Evolutionary conservation across 1,140 invertebrate species (phyloP), one percentile per base, ranked within the genome.

Genomic region (Magallana gigas): DNA sequence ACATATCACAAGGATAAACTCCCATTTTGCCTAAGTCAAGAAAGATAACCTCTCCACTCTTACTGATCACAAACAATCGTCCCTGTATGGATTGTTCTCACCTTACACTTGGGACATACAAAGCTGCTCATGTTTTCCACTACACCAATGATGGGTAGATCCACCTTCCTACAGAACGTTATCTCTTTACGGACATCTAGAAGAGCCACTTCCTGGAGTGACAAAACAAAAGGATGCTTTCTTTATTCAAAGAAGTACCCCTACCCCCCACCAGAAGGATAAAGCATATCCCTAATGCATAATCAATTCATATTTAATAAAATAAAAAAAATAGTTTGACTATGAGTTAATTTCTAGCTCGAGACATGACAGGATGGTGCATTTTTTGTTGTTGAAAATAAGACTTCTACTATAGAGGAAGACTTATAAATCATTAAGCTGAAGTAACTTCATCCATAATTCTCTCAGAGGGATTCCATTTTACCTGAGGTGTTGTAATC

Each of bases 101-200:
- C 93, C 86, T 91, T 94, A 90, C 98, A 99, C 76, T 96, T 96
- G 57, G 98, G 98, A 95, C 98, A 99, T 81, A 98, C 96, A 95
- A 97, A 98, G 14, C 97, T 97, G 94, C 97, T 97, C 98, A 99
- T 99, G 94, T 99, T 99, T 95, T 99, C 98, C 88, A 99, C 95
- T 58, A 99, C 97, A 23, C 99, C 99, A 87, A 98, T 94, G 48
- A 99, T 96, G 14, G 96, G 96, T 82, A 99, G 97, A 48, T 96
- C 96, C 16, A 98, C 98, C 96, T 98, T 99, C 89, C 96, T 96
- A 94, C 98, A 99, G 94, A 99, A 99, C 64, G 97, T 98, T 23
- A 99, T 96, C 96, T 99, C 98, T 95, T 98, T 97, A 58, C 98
- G 94, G 0, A 99, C 98, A 96, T 99, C 98, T 91, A 97, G 97